A percentile compares a stretch with the other conserved stretches of the same genome.
These are phyloP conservation scores for Coendou prehensilis DNA, from an alignment of 2,797 vertebrate species.

Conservation along the genomic window DNA sequence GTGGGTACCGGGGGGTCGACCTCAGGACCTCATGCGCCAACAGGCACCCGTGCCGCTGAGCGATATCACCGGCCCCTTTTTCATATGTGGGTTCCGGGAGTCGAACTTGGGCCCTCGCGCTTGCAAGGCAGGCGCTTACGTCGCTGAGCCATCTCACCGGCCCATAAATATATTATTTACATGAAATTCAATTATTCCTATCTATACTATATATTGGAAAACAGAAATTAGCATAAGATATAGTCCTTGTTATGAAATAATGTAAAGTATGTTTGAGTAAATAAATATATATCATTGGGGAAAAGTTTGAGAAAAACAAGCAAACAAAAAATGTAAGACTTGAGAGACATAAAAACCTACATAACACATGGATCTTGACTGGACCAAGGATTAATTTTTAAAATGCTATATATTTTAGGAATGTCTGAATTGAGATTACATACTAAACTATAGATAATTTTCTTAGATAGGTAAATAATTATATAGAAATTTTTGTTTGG, in stretches of 20 bases:
- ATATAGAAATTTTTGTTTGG: not conserved
- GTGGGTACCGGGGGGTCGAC: no score
- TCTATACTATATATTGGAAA: not conserved
- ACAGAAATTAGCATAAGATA: not conserved
- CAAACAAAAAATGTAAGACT: not conserved
- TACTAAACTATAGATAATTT: not conserved
- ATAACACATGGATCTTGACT: not conserved
- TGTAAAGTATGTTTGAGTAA: not conserved
- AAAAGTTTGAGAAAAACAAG: not conserved
- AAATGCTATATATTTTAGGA: conserved; percentile 36
- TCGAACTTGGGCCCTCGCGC: no score
- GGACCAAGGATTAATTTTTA: not conserved
- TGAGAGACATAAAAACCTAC: not conserved
- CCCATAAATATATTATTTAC: not conserved
- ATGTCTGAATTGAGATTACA: not conserved
- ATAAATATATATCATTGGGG: not conserved
- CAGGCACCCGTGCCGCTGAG: no score
- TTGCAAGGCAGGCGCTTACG: no score
- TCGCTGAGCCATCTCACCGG: no score
- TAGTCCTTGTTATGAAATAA: not conserved
- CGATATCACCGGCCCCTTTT: no score
- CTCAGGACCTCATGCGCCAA: no score
- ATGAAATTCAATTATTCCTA: conserved; percentile 29
- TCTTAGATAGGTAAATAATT: not conserved
- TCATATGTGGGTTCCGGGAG: no score